Conservation (phyloP, 2,888 invertebrate species). For the Drosophila gaucha region DNA sequence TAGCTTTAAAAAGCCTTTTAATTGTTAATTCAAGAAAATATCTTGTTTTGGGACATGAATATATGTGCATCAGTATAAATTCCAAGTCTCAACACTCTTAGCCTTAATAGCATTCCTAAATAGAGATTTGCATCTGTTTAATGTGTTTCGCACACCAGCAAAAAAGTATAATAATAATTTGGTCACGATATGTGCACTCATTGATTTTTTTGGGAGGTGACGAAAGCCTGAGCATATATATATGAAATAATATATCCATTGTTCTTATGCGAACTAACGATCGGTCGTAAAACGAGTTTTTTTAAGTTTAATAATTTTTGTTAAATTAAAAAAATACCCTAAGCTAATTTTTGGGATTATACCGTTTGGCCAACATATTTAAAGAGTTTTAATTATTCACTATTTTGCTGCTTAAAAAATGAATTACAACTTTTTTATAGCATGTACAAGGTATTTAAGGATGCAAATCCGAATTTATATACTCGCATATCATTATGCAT, state of each 20-base stretch:
- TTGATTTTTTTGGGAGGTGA: background rate
- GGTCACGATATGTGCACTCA: background rate
- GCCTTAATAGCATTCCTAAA: background rate
- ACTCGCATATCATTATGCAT: no score
- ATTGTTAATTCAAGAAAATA: background rate
- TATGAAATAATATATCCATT: no score
- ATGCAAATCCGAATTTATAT: no score
- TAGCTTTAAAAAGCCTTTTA: no score
- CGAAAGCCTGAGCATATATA: background rate
- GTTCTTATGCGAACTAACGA: background rate
- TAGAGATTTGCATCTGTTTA: background rate
- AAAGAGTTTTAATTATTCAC: background rate
- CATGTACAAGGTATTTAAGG: no score
- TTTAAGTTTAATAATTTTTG: background rate
- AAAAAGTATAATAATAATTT: constrained; percentile 1
- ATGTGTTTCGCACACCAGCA: background rate
- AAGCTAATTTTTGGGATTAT: background rate
- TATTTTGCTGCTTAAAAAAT: background rate
- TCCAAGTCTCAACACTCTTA: background rate
- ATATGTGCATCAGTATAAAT: background rate
- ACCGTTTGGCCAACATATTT: background rate
- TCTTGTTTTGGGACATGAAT: background rate
- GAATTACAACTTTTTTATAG: no score
- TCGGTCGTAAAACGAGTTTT: background rate
- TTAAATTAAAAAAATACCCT: no score